Evolutionary conservation across 1,140 invertebrate species (phyloP), one percentile per base, ranked within the genome.

Genomic region (Gryllus bimaculatus): DNA sequence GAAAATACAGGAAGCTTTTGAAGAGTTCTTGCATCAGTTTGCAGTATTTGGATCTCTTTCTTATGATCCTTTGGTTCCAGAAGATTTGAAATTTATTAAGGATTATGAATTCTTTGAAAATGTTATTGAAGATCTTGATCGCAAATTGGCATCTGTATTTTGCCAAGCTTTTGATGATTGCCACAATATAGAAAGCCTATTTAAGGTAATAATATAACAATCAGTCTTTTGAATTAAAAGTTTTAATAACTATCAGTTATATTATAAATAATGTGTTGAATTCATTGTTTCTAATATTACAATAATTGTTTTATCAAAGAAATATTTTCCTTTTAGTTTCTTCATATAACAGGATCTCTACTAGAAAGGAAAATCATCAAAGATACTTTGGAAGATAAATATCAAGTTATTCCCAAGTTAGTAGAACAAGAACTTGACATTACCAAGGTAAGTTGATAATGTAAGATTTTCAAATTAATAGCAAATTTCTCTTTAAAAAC

Each of bases 101-200:
- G 96, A 98, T 83, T 96, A 95, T 84, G 87, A 90, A 75, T 89
- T 90, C 47, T 98, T 98, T 85, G 90, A 93, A 84, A 89, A 91
- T n/a, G 92, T 92, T 78, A 94, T 98, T 74, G 87, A 90, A 5
- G 95, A 96, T 84, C 91, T 98, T 82, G 96, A 98, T 85, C 90
- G 94, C 82, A 93, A 96, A 85, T 86, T 98, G 75, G 93, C 95
- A 0, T 93, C 95, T 8, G 95, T 98, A 81, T 88, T 98, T 39
- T 94, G 93, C 80, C 93, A 96, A 84, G 95, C 94, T 10, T 97
- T 98, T 85, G 95, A 97, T 85, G 96, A 97, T 84, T 96, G 94
- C 82, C 90, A 90, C 75, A 96, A 95, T 84, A 89, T 97, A 76
- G 95, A 98, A 86, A 92, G 93, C 79, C 91, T 93, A 79, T 98